These are phyloP conservation scores for Neoscelio sp. DNA, from an alignment of 2,888 invertebrate genomes.

Conservation along the genomic window DNA sequence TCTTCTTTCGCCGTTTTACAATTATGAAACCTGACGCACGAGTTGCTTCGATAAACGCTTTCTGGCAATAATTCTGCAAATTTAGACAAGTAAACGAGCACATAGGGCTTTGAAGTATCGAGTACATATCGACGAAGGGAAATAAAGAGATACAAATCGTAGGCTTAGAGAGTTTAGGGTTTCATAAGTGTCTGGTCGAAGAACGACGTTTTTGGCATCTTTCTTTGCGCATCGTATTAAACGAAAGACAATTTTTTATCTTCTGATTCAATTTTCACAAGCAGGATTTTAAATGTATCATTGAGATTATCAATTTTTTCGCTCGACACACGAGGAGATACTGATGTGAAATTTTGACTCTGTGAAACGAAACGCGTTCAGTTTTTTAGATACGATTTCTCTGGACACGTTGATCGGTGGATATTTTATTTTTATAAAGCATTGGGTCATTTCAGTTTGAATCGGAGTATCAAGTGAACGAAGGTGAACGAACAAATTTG, in stretches of 20 bases:
- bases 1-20: too few species aligned
- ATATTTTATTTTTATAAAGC: conserved; percentile 3
- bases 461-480: neutral
- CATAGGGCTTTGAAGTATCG: neutral
- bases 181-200: too few species aligned
- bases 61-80: neutral
- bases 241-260: neutral
- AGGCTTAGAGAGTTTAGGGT: neutral
- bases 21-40: neutral
- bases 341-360: conserved; percentile 41
- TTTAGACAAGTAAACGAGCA: too few species aligned
- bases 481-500: too few species aligned
- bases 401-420: neutral
- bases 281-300: neutral
- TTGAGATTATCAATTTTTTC: conserved; percentile 10
- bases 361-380: conserved; percentile 23
- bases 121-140: conserved; percentile 2
- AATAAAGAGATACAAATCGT: neutral
- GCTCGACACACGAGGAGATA: conserved; percentile 27
- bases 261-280: neutral
- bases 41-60: too few species aligned
- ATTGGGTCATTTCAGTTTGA: neutral
- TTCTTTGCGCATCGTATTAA: neutral
- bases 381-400: conserved; percentile 5
- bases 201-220: conserved; percentile 15